A percentile compares a stretch with the other conserved stretches of the same genome.
Evolutionary conservation across 2,888 invertebrate genomes (phyloP).

Genomic region (Cantharis rustica): DNA sequence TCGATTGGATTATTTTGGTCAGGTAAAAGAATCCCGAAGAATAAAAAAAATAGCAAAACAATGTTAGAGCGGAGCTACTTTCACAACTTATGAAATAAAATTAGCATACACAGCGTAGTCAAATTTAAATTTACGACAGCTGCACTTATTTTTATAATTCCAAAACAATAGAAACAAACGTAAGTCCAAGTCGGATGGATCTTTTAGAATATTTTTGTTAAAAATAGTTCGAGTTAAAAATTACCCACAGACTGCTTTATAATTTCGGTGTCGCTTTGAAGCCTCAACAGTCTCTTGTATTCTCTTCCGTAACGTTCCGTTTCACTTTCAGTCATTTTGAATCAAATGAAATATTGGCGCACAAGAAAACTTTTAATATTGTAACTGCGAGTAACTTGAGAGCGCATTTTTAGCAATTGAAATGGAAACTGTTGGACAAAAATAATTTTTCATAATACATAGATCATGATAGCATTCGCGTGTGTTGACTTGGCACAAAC

Average conservation of each 20-base stretch:
- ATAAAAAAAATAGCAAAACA: background rate
- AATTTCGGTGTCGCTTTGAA: slow-evolving; percentile 71
- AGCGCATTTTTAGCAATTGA: background rate
- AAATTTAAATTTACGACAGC: background rate
- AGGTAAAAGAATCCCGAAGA: background rate
- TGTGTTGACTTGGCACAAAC: slow-evolving; percentile 24
- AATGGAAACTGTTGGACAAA: background rate
- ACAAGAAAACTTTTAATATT: background rate
- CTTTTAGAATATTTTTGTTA: background rate
- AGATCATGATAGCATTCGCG: slow-evolving; percentile 7
- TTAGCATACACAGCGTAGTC: background rate
- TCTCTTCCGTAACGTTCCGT: slow-evolving; percentile 65
- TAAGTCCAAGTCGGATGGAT: background rate
- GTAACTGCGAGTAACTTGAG: background rate
- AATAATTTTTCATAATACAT: slow-evolving; percentile 11
- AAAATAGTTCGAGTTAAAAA: background rate
- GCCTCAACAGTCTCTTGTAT: slow-evolving; percentile 68
- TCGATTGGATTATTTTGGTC: background rate
- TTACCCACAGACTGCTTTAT: slow-evolving; percentile 71
- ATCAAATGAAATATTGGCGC: background rate
- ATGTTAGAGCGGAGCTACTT: background rate
- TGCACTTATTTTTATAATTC: background rate
- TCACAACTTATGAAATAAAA: background rate
- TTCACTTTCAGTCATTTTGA: slow-evolving; percentile 26
- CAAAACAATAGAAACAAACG: background rate